These are phyloP conservation scores for Dromius quadrimaculatus DNA, from an alignment of 2,888 invertebrate species.

Conservation along the genomic window DNA sequence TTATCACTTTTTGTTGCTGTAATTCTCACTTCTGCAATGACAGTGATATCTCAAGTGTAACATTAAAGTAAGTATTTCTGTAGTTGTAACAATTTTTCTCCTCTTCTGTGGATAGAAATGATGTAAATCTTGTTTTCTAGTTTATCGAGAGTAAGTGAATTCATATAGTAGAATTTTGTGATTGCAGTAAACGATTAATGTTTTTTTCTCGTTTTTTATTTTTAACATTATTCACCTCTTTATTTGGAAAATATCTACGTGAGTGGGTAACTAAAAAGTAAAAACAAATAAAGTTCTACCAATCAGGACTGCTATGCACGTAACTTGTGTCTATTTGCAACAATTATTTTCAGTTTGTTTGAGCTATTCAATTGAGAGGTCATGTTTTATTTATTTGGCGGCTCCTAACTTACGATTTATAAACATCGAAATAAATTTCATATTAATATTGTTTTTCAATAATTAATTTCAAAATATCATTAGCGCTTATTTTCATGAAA, in stretches of 20 bases:
- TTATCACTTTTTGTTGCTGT: too few species aligned
- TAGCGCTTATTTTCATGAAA: too few species aligned
- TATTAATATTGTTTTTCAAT: too few species aligned
- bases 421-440: too few species aligned
- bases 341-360: conserved; percentile 16
- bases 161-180: conserved; percentile 39
- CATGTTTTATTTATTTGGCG: too few species aligned
- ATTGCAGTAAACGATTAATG: conserved; percentile 34
- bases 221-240: conserved; percentile 46
- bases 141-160: conserved; percentile 30
- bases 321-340: conserved; percentile 6
- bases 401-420: too few species aligned
- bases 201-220: too few species aligned
- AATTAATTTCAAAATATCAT: too few species aligned
- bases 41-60: too few species aligned
- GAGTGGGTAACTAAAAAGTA: conserved; percentile 37
- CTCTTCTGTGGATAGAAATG: conserved; percentile 16
- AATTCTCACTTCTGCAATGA: too few species aligned
- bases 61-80: too few species aligned
- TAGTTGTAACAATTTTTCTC: too few species aligned
- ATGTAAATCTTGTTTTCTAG: conserved; percentile 1
- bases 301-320: neutral
- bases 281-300: conserved; percentile 20
- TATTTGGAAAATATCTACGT: conserved; percentile 43
- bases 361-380: conserved; percentile 2